Evolutionary conservation across 1,140 invertebrate species (phyloP).

Genomic region (Sinonovacula constricta): DNA sequence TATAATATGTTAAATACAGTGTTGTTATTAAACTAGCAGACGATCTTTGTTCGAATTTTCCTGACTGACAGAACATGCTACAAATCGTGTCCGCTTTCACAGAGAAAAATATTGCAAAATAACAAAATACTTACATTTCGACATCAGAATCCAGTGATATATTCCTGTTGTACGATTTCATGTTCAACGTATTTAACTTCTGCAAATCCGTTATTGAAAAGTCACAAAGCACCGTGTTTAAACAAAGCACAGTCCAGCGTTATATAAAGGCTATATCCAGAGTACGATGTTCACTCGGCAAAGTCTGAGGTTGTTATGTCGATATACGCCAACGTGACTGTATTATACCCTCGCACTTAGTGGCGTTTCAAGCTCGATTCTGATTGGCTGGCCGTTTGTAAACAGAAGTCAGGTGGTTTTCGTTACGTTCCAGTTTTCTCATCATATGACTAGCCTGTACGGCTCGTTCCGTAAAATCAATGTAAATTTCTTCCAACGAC

Average conservation of each 20-base stretch:
- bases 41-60: too few species aligned
- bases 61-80: too few species aligned
- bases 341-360: background rate
- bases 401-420: background rate
- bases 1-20: too few species aligned
- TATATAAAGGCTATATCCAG: background rate
- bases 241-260: too few species aligned
- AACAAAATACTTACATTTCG: constrained; percentile 42
- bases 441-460: too few species aligned
- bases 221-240: too few species aligned
- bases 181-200: background rate
- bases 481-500: too few species aligned
- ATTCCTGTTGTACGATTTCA: constrained; percentile 40
- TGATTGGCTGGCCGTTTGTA: background rate
- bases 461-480: too few species aligned
- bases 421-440: too few species aligned
- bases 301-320: background rate
- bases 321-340: background rate
- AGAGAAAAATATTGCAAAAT: too few species aligned
- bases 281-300: background rate
- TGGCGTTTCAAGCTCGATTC: background rate
- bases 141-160: constrained; percentile 29
- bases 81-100: too few species aligned
- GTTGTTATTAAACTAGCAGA: too few species aligned
- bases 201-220: background rate